Percentiles rank a stretch among this genome's conserved stretches.
These are phyloP conservation scores for Hystrix cristata DNA, from an alignment of 2,113 vertebrate species.

Conservation along the genomic window DNA sequence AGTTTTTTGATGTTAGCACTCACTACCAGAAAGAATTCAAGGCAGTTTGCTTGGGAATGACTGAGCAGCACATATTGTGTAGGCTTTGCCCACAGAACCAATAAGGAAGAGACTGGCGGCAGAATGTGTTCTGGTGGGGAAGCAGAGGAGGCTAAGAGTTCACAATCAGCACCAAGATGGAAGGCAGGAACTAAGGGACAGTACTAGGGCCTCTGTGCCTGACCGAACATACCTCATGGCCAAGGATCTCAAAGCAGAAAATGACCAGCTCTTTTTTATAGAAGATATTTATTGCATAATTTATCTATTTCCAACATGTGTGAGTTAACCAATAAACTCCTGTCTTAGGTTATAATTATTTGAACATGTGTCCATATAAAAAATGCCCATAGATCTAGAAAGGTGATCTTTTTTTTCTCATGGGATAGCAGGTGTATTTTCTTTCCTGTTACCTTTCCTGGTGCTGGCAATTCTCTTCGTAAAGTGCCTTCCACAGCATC, in stretches of 20 bases:
- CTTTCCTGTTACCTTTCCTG: background rate
- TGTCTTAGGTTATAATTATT: slow-evolving; percentile 5
- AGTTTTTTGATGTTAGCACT: slow-evolving; percentile 1
- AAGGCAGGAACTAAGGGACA: background rate
- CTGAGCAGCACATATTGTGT: background rate
- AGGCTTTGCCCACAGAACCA: background rate
- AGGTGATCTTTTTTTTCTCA: background rate
- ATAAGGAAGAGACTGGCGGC: background rate
- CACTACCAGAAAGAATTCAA: background rate
- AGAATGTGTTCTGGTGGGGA: background rate
- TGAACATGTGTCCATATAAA: background rate
- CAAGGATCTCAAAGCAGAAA: background rate
- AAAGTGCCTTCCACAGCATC: background rate
- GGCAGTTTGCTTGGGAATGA: background rate
- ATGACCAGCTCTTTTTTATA: background rate
- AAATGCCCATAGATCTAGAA: background rate
- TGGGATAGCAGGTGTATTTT: background rate
- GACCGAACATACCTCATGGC: too few species aligned
- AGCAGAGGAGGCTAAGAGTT: slow-evolving; percentile 1
- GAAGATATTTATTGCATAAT: slow-evolving; percentile 18
- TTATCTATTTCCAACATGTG: background rate
- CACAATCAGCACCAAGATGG: background rate
- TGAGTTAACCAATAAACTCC: background rate
- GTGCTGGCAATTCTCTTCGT: background rate
- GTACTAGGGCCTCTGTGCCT: background rate